Evolutionary conservation across 2,888 invertebrate genomes (phyloP), one percentile per base, ranked within the genome.

Genomic region (Lypha dubia): DNA sequence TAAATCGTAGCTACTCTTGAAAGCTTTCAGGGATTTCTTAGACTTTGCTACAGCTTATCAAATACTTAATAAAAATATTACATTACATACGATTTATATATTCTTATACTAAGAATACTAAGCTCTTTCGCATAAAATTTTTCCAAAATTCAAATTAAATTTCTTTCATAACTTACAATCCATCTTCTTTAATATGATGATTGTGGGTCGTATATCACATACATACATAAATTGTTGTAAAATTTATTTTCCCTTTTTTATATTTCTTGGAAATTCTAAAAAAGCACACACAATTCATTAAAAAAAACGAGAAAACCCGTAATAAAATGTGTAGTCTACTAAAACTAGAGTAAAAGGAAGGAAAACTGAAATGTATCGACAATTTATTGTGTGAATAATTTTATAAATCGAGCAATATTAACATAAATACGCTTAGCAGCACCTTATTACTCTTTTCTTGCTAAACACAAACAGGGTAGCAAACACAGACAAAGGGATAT

Each of bases 341-440:
- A 56, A 35, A 17, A 46, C 60, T 46, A 24, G 20, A 49, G 38
- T 41, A 22, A 1, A n/a, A 32, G 44, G 41, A 53, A 62, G 20
- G 17, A 24, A 41, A 24, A 22, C 4, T 28, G 28, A 20, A 75
- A 63, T 63, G 22, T 71, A 75, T 68, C 60, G 53, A 75, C 11
- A 86, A 86, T 86, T 86, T 87, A 87, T 87, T 86, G 87, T 86
- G 85, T 86, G 85, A 81, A 87, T 87, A 87, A 87, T 87, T 88
- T 87, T 87, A 84, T 84, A 84, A 84, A 84, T 80, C 56, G 73
- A 74, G 73, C 62, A 24, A 84, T 77, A 84, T 84, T 68, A 84
- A 84, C 67, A 84, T 60, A 76, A 84, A 84, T 84, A 73, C 60
- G 71, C 63, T 67, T 56, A 84, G 76, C 71, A 80, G 76, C 84